These are phyloP conservation scores for Perca schrenkii DNA, from an alignment of 2,113 vertebrate species.

Conservation along the genomic window DNA sequence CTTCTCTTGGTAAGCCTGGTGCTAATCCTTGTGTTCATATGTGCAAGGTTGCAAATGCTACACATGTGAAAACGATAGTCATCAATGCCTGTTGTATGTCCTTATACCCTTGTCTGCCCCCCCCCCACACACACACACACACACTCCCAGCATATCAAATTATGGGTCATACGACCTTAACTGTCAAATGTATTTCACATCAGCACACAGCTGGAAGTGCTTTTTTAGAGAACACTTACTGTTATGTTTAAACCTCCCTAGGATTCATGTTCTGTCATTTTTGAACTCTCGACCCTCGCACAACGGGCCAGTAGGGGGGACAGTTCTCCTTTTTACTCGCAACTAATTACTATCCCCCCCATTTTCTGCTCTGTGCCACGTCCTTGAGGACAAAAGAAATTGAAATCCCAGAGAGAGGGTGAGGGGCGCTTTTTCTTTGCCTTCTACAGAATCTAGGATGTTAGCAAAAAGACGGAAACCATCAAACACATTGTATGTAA, in stretches of 20 bases:
- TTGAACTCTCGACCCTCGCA: conserved; percentile 52
- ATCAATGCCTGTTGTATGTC: conserved; percentile 3
- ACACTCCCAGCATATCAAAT: conserved; percentile 31
- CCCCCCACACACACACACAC: too few species aligned
- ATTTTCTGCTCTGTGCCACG: conserved; percentile 6
- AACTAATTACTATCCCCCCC: conserved; percentile 32
- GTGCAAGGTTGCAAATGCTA: neutral
- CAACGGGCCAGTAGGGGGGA: conserved; percentile 18
- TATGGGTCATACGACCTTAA: conserved; percentile 53
- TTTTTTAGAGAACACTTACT: conserved; percentile 43
- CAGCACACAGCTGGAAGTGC: conserved; percentile 59
- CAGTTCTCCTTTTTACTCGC: neutral
- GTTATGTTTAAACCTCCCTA: conserved; percentile 19
- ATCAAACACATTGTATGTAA: neutral
- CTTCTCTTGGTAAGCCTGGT: neutral
- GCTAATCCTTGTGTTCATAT: neutral
- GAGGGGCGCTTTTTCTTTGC: conserved; percentile 20
- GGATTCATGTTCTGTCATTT: conserved; percentile 52
- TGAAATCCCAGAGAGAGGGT: conserved; percentile 14
- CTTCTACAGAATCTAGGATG: neutral
- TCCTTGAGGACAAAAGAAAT: conserved; percentile 44
- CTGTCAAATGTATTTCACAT: conserved; percentile 62
- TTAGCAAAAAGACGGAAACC: neutral
- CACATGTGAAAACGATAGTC: neutral
- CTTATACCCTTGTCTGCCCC: neutral